Evolutionary conservation across 2,888 invertebrate species (phyloP).

Genomic region (Clepsis dumicolana): DNA sequence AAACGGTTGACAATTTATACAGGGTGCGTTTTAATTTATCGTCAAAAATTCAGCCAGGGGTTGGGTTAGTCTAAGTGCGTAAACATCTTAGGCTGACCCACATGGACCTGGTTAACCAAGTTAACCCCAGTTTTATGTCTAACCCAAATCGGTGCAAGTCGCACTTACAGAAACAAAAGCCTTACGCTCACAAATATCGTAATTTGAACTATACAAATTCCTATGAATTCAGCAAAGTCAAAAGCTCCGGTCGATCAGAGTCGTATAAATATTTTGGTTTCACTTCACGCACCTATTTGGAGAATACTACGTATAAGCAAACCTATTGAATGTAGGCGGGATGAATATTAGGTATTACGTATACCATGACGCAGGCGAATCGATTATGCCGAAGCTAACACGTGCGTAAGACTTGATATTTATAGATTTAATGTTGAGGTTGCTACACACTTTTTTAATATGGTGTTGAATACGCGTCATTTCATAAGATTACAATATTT

Average conservation of each 20-base stretch:
- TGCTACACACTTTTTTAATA: neutral
- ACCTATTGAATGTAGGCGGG: neutral
- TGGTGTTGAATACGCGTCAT: neutral
- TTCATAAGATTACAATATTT: neutral
- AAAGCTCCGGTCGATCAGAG: neutral
- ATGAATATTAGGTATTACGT: neutral
- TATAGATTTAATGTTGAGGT: neutral
- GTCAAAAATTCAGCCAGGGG: no score
- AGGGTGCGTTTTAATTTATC: no score
- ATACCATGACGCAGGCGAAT: constrained; percentile 28
- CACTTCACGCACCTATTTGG: neutral
- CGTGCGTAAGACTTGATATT: constrained; percentile 11
- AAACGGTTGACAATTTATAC: no score
- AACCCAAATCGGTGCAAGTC: no score
- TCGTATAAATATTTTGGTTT: neutral
- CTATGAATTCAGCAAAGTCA: neutral
- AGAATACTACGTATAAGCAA: neutral
- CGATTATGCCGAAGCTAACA: constrained; percentile 13
- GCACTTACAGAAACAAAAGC: no score
- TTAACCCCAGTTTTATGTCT: no score
- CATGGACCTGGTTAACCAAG: no score
- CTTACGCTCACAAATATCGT: no score
- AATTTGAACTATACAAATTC: no score
- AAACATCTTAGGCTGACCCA: no score
- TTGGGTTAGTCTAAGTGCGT: no score